phyloP scores from a whole-genome alignment of 2,113 vertebrate genomes.

The Xerus inauris region DNA sequence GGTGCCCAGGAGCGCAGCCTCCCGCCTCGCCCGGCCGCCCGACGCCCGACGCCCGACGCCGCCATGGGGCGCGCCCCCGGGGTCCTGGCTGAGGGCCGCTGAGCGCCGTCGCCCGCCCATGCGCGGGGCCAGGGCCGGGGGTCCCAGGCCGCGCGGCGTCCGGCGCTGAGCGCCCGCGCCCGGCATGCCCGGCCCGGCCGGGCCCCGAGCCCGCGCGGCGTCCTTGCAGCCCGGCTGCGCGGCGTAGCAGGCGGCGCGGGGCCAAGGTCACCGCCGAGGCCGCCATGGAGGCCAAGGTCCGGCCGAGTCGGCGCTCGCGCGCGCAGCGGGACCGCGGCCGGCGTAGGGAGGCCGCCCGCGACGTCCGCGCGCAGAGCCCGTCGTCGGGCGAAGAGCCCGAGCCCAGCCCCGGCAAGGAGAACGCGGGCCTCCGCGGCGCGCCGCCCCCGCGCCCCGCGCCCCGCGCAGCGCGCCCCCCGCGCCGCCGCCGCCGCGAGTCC shows the following conservation, averaged over 20 bases:
- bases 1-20: slow-evolving; percentile 77
- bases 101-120: slow-evolving; percentile 52
- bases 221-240: slow-evolving; percentile 28
- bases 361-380: slow-evolving; percentile 90
- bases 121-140: slow-evolving; percentile 66
- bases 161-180: slow-evolving; percentile 60
- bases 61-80: slow-evolving; percentile 46
- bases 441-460: slow-evolving; percentile 62
- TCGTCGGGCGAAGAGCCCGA: slow-evolving; percentile 94
- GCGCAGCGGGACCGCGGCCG: slow-evolving; percentile 93
- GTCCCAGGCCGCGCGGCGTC: slow-evolving; percentile 83
- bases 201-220: slow-evolving; percentile 49
- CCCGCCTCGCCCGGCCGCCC: not conserved
- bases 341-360: slow-evolving; percentile 91
- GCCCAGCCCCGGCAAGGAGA: slow-evolving; percentile 91
- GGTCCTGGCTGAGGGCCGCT: not conserved
- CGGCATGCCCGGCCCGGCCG: slow-evolving; percentile 62
- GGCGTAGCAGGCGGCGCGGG: slow-evolving; percentile 63
- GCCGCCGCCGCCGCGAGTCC: slow-evolving; percentile 94
- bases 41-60: not conserved
- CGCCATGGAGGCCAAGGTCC: slow-evolving; percentile 94
- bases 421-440: slow-evolving; percentile 84
- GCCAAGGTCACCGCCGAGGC: slow-evolving; percentile 68
- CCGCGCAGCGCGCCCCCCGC: slow-evolving; percentile 85
- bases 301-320: slow-evolving; percentile 93